Evolutionary conservation across 2,888 invertebrate species (phyloP), one percentile per base, ranked within the genome.

Genomic region (Pseudococcus jackbeardsleyi): DNA sequence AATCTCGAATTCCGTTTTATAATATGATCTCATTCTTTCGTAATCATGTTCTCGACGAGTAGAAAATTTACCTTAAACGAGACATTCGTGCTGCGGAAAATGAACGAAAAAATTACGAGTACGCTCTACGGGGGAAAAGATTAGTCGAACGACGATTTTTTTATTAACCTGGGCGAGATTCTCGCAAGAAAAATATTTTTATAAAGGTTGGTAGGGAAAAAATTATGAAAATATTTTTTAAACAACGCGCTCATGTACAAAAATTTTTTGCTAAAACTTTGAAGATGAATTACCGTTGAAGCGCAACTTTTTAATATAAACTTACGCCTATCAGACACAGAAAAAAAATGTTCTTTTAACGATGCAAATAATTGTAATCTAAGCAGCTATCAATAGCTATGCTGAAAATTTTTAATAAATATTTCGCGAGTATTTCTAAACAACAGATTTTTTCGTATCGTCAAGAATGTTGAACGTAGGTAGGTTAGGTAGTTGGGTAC

Each of bases 241-340:
- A 59, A 59, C 59, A 59, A 59, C 59, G 59, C 59, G 59, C 59
- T 59, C 59, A 59, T 59, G 59, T 59, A 59, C 59, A 59, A 59
- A 59, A 19, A 19, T 3, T 59, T 59, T 59, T 59, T 59, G 19
- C 59, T 59, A n/a, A 59, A 59, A 59, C 59, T 59, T 59, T 59
- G 59, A 59, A 59, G 59, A 59, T 59, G 59, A 59, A 59, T 59
- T 59, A 59, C 59, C 59, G 59, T 19, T 19, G 59, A 59, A 59
- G 59, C 59, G 59, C 59, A 59, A 59, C 59, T 59, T 59, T 59
- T 59, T 59, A 59, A 59, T 59, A 19, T 59, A 59, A 59, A 59
- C 59, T 59, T 59, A 59, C 59, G 59, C 59, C 59, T 19, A 59
- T 59, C 19, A 59, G 6, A 19, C 8, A 11, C 59, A 59, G 59